Percentiles rank a stretch among this genome's conserved stretches.
phyloP scores from a whole-genome alignment of 2,113 vertebrate genomes.

The Rutilus rutilus region DNA sequence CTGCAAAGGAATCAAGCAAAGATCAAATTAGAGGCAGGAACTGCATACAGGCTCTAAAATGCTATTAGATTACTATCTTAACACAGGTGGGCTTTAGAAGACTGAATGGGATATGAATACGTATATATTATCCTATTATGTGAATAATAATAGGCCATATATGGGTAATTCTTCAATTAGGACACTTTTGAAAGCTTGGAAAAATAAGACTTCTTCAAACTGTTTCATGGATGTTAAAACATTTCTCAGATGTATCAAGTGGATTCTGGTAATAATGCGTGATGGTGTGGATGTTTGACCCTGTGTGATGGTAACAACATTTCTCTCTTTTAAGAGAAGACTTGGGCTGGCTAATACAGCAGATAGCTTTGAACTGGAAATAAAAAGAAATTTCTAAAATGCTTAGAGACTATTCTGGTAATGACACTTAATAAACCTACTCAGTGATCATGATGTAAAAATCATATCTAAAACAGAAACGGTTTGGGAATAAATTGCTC shows the following conservation, averaged over 20 bases:
- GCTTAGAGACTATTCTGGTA: background rate
- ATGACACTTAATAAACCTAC: background rate
- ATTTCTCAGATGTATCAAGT: background rate
- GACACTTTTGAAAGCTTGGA: slow-evolving; percentile 13
- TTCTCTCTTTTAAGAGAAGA: background rate
- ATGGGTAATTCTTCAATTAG: background rate
- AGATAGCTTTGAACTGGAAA: background rate
- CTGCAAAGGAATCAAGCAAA: slow-evolving; percentile 73
- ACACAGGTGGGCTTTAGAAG: slow-evolving; percentile 36
- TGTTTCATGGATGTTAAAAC: background rate
- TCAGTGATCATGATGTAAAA: background rate
- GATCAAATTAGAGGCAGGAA: slow-evolving; percentile 53
- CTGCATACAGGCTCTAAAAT: slow-evolving; percentile 40
- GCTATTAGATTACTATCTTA: slow-evolving; percentile 53
- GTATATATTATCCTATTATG: slow-evolving; percentile 3
- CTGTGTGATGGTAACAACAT: background rate
- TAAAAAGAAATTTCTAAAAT: no score
- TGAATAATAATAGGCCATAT: background rate
- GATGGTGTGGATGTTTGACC: background rate
- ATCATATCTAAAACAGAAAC: background rate
- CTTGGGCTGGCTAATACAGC: background rate
- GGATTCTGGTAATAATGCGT: background rate
- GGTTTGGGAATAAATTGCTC: background rate
- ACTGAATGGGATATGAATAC: slow-evolving; percentile 19
- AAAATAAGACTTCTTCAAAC: background rate